Evolutionary conservation across 64 coral and sea anemone genomes (phyloP).

Genomic region (Hydrozoanthus tunicans): DNA sequence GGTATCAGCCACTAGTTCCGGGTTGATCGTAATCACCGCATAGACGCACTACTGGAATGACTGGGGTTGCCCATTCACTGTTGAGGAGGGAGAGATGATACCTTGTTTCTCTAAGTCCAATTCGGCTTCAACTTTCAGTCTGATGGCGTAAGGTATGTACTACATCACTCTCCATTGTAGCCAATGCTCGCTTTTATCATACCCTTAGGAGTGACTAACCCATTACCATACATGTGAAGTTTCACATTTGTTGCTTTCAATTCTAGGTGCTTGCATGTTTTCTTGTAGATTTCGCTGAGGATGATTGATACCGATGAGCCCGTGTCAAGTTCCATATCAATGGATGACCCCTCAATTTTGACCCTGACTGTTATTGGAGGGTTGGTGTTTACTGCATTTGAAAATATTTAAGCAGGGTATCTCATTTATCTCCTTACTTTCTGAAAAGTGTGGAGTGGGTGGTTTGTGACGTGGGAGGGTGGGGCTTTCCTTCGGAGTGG

Average conservation of each 20-base stretch:
- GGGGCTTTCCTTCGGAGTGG: too few relatives aligned
- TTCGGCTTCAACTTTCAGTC: constrained; percentile 24
- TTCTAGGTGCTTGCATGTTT: too few relatives aligned
- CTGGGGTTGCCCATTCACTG: constrained; percentile 38
- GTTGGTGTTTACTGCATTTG: too few relatives aligned
- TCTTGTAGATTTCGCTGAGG: background rate
- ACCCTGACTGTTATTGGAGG: too few relatives aligned
- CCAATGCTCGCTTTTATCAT: background rate
- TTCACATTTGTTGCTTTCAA: background rate
- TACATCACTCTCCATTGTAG: background rate
- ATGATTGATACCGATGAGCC: too few relatives aligned
- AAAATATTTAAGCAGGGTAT: too few relatives aligned
- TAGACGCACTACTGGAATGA: constrained; percentile 26
- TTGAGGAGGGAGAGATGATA: background rate
- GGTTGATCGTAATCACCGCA: constrained; percentile 35
- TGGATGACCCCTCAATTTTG: too few relatives aligned
- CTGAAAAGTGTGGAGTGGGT: too few relatives aligned
- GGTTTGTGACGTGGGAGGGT: too few relatives aligned
- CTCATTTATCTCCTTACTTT: too few relatives aligned
- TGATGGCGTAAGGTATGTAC: background rate
- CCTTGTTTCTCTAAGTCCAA: constrained; percentile 20
- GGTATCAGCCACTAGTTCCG: background rate
- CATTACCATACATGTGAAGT: background rate
- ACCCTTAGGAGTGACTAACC: constrained; percentile 9
- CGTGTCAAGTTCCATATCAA: too few relatives aligned